Percentiles rank a stretch among this genome's conserved stretches.
phyloP scores from a whole-genome alignment of 2,888 invertebrate genomes.

The Pseudococcus longispinus region DNA sequence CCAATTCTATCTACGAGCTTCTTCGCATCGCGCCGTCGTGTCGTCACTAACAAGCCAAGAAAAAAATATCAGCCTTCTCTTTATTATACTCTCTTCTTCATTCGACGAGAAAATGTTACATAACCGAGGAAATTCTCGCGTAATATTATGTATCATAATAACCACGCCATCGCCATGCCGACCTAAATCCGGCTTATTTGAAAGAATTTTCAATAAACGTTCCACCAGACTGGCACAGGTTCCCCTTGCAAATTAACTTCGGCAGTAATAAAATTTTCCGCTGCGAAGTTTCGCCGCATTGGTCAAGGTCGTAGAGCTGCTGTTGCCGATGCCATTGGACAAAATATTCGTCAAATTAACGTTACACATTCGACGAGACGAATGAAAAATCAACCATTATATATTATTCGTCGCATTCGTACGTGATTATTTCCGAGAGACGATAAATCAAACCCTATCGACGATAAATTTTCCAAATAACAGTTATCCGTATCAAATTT shows the following conservation, averaged over 20 bases:
- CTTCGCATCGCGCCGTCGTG: background rate
- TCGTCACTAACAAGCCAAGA: background rate
- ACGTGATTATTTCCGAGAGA: background rate
- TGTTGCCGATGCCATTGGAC: background rate
- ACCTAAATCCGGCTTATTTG: constrained; percentile 6
- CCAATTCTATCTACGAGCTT: background rate
- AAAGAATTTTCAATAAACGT: background rate
- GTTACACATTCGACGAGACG: background rate
- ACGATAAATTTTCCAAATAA: background rate
- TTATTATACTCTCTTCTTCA: background rate
- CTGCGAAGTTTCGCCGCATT: background rate
- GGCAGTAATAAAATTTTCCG: background rate
- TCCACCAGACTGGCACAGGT: background rate
- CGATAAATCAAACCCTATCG: no score
- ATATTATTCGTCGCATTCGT: background rate
- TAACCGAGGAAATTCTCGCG: background rate
- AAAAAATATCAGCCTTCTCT: background rate
- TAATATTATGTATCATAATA: background rate
- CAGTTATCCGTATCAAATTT: background rate
- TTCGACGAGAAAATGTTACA: background rate
- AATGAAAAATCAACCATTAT: background rate
- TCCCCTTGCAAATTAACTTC: background rate
- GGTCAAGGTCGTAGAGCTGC: background rate
- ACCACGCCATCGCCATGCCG: background rate
- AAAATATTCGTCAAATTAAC: background rate